Conservation (phyloP, 2,888 invertebrate genomes). For the Drosophila prostipennis region DNA sequence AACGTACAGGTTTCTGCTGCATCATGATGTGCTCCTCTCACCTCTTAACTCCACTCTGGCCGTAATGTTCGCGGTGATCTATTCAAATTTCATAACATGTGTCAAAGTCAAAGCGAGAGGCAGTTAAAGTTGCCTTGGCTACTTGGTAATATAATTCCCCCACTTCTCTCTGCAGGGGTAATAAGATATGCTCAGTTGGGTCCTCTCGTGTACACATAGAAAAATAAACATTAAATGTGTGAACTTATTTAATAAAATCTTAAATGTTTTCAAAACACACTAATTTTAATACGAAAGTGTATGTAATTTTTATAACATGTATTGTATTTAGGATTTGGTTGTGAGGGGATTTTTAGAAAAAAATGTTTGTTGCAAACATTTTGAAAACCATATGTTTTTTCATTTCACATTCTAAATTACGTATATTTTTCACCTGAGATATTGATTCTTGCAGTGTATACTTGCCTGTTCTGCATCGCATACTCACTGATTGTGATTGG, state of each 20-base stretch:
- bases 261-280: no score
- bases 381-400: no score
- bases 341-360: no score
- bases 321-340: no score
- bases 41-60: slow-evolving; percentile 21
- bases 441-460: slow-evolving; percentile 4
- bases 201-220: slow-evolving; percentile 12
- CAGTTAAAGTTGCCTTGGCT: slow-evolving; percentile 56
- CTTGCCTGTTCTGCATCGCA: slow-evolving; percentile 19
- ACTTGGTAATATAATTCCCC: slow-evolving; percentile 25
- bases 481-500: slow-evolving; percentile 34
- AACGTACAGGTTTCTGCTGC: slow-evolving; percentile 66
- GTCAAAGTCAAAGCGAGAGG: slow-evolving; percentile 72
- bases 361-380: no score
- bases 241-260: no score
- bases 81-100: slow-evolving; percentile 78
- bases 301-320: no score
- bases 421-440: no score
- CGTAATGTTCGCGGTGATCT: slow-evolving; percentile 60
- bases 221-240: no score
- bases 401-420: no score
- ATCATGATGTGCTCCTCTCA: slow-evolving; percentile 32
- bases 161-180: slow-evolving; percentile 64
- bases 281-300: no score
- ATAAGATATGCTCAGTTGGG: slow-evolving; percentile 71